phyloP scores from a whole-genome alignment of 1,140 invertebrate genomes.

The Marisa cornuarietis region DNA sequence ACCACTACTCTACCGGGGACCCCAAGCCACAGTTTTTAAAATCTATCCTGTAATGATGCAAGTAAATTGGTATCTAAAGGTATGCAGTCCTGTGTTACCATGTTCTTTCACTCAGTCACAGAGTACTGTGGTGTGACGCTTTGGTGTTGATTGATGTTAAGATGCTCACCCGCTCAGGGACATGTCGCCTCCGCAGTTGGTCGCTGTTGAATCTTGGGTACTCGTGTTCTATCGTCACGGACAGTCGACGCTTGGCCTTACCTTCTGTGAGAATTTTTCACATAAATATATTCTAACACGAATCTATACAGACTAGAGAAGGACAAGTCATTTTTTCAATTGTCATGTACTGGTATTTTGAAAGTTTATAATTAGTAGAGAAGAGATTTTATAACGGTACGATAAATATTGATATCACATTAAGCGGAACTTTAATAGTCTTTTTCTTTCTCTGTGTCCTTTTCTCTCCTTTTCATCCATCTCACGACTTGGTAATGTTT shows the following conservation, averaged over 20 bases:
- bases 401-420: no score
- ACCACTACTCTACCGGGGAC: no score
- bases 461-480: no score
- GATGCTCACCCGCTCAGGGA: constrained; percentile 12
- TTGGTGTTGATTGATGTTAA: no score
- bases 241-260: not conserved
- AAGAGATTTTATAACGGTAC: not conserved
- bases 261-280: not conserved
- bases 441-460: no score
- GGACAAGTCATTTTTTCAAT: not conserved
- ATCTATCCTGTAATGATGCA: not conserved
- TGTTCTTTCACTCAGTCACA: not conserved
- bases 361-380: no score
- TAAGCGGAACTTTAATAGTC: no score
- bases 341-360: not conserved
- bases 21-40: no score
- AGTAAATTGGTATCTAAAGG: not conserved
- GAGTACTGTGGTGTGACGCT: not conserved
- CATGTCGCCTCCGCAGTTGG: constrained; percentile 3
- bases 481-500: no score
- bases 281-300: not conserved
- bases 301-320: not conserved
- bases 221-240: not conserved
- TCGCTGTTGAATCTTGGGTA: constrained; percentile 6
- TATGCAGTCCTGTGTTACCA: not conserved